Conservation (phyloP, 2,797 vertebrate genomes). For the Acanthopagrus latus region DNA sequence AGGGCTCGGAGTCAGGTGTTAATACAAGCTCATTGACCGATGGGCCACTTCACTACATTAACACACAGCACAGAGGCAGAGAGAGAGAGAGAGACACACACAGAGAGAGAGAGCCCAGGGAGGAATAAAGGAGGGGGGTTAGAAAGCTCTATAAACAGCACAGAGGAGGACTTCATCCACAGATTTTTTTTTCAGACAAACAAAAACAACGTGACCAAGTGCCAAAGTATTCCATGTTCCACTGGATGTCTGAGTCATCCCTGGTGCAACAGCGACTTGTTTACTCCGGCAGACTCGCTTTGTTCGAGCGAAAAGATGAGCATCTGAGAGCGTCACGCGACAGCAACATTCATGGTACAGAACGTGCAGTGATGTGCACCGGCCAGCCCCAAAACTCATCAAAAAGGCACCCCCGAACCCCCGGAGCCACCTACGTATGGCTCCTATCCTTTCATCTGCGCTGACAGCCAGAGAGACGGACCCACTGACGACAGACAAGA, state of each 20-base stretch:
- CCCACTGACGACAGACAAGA: conserved; percentile 74
- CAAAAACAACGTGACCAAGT: conserved; percentile 27
- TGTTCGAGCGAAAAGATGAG: background rate
- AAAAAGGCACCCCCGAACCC: conserved; percentile 40
- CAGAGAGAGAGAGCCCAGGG: conserved; percentile 48
- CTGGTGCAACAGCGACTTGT: conserved; percentile 28
- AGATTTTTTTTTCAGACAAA: background rate
- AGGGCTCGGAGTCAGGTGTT: conserved; percentile 83
- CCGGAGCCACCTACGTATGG: conserved; percentile 25
- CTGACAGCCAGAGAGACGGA: conserved; percentile 73
- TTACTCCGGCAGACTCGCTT: conserved; percentile 31
- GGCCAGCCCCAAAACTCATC: conserved; percentile 55
- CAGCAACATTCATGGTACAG: conserved; percentile 36
- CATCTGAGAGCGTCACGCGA: conserved; percentile 26
- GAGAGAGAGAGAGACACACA: conserved; percentile 7
- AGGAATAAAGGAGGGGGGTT: conserved; percentile 44
- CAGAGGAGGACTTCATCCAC: conserved; percentile 41
- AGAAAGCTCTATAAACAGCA: conserved; percentile 45
- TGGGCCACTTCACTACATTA: conserved; percentile 84
- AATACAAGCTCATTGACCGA: conserved; percentile 86
- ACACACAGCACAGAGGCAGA: conserved; percentile 69
- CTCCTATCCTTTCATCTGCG: conserved; percentile 76
- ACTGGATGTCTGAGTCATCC: conserved; percentile 38
- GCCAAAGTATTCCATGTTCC: conserved; percentile 28
- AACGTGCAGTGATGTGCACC: conserved; percentile 45